Percentiles rank a stretch among this genome's conserved stretches.
These are phyloP conservation scores for Oreamnos americanus DNA, from an alignment of 2,113 vertebrate species.

Conservation along the genomic window DNA sequence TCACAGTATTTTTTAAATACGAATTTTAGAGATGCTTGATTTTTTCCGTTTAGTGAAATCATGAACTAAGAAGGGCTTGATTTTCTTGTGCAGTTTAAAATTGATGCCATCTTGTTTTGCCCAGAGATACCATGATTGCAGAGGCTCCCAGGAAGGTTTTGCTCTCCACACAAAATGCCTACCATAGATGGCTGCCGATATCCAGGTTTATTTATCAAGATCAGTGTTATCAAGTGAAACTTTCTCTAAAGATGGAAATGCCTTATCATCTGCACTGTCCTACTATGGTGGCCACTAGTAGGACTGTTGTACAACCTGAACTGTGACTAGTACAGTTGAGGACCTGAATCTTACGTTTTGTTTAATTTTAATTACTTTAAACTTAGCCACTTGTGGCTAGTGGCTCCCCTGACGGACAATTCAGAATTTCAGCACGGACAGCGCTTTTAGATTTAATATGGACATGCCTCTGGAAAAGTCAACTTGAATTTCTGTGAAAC, in stretches of 20 bases:
- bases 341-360: not conserved
- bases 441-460: not conserved
- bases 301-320: not conserved
- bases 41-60: not conserved
- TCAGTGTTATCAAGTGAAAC: not conserved
- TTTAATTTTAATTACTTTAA: not conserved
- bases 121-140: not conserved
- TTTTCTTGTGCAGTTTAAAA: not conserved
- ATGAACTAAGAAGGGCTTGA: not conserved
- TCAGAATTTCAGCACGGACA: not conserved
- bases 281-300: not conserved
- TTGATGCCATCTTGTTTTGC: not conserved
- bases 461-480: not conserved
- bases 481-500: not conserved
- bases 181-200: not conserved
- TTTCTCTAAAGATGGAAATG: not conserved
- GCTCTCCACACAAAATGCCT: not conserved
- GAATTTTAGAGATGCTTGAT: not conserved
- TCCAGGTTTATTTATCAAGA: not conserved
- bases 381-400: not conserved
- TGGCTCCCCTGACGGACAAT: not conserved
- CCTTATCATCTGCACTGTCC: not conserved
- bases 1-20: not conserved
- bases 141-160: not conserved
- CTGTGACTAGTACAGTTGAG: not conserved